Percentiles rank a stretch among this genome's conserved stretches.
These are phyloP conservation scores for Ectemnius lituratus DNA, from an alignment of 2,888 invertebrate genomes.

Conservation along the genomic window DNA sequence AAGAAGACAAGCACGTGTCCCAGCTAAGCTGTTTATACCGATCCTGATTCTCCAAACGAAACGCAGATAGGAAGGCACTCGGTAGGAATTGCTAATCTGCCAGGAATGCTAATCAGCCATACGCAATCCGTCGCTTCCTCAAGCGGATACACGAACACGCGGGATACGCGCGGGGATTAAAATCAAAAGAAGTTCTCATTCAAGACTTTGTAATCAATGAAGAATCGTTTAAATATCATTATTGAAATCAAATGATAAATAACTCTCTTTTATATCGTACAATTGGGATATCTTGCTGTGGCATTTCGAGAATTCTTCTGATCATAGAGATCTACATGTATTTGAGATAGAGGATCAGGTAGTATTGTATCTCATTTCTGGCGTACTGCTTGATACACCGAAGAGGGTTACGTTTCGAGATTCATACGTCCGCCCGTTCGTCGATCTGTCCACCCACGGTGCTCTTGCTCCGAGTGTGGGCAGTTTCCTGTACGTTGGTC, in stretches of 20 bases:
- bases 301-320: no score
- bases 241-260: not conserved
- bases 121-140: slow-evolving; percentile 65
- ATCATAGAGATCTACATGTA: no score
- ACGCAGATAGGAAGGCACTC: slow-evolving; percentile 68
- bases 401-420: slow-evolving; percentile 46
- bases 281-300: no score
- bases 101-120: slow-evolving; percentile 37
- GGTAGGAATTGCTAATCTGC: slow-evolving; percentile 71
- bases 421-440: slow-evolving; percentile 52
- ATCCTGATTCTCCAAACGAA: slow-evolving; percentile 65
- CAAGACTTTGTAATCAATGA: no score
- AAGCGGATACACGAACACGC: slow-evolving; percentile 40
- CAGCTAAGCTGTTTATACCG: slow-evolving; percentile 63
- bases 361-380: slow-evolving; percentile 24
- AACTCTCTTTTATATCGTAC: not conserved
- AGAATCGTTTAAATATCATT: no score
- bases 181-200: not conserved
- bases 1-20: slow-evolving; percentile 64
- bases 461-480: slow-evolving; percentile 64
- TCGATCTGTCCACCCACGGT: slow-evolving; percentile 62
- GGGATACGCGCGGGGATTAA: not conserved
- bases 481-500: slow-evolving; percentile 69
- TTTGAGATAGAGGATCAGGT: no score
- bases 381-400: slow-evolving; percentile 10